Base-by-base conservation (phyloP, 2,888 invertebrate species). In the Melanostoma scalare region DNA sequence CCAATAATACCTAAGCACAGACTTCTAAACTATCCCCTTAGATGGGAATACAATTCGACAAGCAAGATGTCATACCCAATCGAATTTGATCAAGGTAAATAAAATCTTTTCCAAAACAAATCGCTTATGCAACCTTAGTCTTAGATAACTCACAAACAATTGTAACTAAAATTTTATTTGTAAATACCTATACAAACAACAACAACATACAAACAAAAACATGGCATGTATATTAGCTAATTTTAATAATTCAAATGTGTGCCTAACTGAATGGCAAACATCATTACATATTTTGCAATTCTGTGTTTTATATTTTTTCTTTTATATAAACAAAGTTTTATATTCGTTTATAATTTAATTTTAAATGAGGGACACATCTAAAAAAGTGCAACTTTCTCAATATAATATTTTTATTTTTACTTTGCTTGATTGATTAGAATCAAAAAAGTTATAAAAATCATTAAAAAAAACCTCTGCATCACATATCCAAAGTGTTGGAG, bases 401-500 rank as follows among this genome's bases (percentile, higher is more conserved):
- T n/a, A n/a, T 33, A 44, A 44, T 30, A 3, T 55, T 20, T 2
- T 6, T 33, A 9, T 42, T 58, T 58, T 42, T 58, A 44, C 6
- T 31, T 42, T 44, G 3, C 35, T 20, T 38, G 38, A 20, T 4
- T 30, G 5, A 20, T 20, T 56, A 56, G 30, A 36, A 40, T n/a
- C 35, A 35, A 42, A 31, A 52, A 53, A 55, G 31, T 40, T 33
- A 61, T 20, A 20, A 20, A 20, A 20, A 20, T 20, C 20, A n/a
- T 60, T 30, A 42, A n/a, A 58, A 58, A 44, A 10, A 33, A 20
- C 42, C 40, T 44, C 20, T 8, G 74, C 75, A 76, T 76, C 68
- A 76, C 68, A 33, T 69, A 53, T 68, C 68, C 20, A 61, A 61
- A 69, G 50, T 65, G 69, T 53, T 36, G 20, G 58, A 65, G 56